Base-by-base conservation (phyloP, 2,113 vertebrate species). In the Chloroceryle aenea region DNA sequence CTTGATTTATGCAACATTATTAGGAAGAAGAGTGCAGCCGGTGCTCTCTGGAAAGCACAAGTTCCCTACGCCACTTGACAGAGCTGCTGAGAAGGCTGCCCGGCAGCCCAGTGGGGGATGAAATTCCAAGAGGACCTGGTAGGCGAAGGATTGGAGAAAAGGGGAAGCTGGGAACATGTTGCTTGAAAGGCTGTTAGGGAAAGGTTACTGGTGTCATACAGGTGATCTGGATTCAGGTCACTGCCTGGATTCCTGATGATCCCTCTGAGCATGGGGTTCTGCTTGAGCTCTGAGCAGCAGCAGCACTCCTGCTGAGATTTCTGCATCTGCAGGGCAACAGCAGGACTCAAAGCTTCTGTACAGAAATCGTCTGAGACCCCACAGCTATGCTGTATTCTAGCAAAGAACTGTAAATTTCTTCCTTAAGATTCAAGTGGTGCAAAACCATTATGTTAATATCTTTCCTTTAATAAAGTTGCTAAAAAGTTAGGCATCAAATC, bases 61-160 rank as follows among this genome's bases (percentile, higher is more conserved):
- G 52, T 32, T 76, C 55, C 36, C 27, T 0, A 0, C 12, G 30
- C 48, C 0, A 0, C 48, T 47, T 34, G 20, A 43, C 43, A n/a
- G 0, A 0, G 38, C 66, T 71, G 61, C 26, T 0, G 0, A 69
- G n/a, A 25, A 83, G 42, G 52, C 50, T 62, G 56, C 45, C 50
- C 45, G 43, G 16, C 62, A 63, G 63, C 48, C 40, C 42, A 2
- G 1, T 0, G 1, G 69, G 52, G 11, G 18, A 6, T 59, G 17
- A n/a, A 63, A 85, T 78, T 80, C 53, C 72, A 83, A 26, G 5
- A 5, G 22, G 58, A 36, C 34, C 19, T 47, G 15, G 10, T 26
- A 4, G 2, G 6, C 3, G 15, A 43, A 80, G 62, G 27, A 82
- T 25, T 7, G 8, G 10, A 42, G 14, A 50, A 10, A 76, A 73